phyloP scores from a whole-genome alignment of 2,888 invertebrate genomes.

The Drosophila antonietae region DNA sequence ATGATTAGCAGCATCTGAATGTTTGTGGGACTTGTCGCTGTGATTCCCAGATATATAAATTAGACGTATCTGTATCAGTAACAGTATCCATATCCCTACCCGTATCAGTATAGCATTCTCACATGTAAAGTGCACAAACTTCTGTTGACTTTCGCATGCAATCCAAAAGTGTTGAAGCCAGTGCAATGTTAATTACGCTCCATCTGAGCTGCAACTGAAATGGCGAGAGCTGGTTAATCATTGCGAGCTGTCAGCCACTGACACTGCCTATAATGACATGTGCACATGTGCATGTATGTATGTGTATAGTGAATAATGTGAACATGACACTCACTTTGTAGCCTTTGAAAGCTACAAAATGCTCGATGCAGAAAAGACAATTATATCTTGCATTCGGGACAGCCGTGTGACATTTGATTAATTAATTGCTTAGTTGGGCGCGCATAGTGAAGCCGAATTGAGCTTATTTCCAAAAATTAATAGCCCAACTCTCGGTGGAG shows the following conservation, averaged over 20 bases:
- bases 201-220: not conserved
- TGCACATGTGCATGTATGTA: not conserved
- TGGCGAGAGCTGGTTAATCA: conserved; percentile 11
- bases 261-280: not conserved
- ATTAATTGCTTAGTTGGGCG: conserved; percentile 7
- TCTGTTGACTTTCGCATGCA: not conserved
- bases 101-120: not conserved
- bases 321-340: conserved; percentile 4
- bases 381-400: conserved; percentile 1
- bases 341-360: conserved; percentile 8
- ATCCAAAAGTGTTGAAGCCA: conserved; percentile 9
- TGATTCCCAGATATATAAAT: not conserved
- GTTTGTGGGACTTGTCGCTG: not conserved
- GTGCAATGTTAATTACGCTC: conserved; percentile 8
- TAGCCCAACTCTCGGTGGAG: not conserved
- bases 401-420: conserved; percentile 14
- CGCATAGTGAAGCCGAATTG: not conserved
- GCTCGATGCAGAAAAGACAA: conserved; percentile 2
- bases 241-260: not conserved
- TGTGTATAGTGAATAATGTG: conserved; percentile 1
- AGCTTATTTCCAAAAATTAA: conserved; percentile 11
- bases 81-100: not conserved
- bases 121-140: not conserved
- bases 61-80: not conserved
- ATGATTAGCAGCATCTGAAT: not conserved